Evolutionary conservation across 2,113 vertebrate genomes (phyloP).

Genomic region (Apistogramma diplotaenia): DNA sequence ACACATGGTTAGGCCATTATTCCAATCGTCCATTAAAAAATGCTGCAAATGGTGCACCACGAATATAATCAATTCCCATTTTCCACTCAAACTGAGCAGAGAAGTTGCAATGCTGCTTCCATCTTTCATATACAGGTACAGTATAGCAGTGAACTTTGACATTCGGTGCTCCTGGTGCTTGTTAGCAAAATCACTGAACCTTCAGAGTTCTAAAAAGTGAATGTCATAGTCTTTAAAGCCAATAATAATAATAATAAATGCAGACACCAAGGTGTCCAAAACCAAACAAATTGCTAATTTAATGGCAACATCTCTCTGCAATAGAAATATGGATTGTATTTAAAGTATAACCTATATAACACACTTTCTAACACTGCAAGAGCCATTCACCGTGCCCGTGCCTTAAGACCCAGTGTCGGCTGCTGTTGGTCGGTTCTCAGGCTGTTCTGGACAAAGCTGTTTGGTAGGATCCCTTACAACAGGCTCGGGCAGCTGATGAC

Average conservation of each 20-base stretch:
- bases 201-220: neutral
- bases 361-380: neutral
- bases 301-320: neutral
- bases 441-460: constrained; percentile 44
- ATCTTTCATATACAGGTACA: too few species aligned
- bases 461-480: constrained; percentile 39
- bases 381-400: neutral
- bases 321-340: neutral
- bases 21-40: too few species aligned
- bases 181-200: neutral
- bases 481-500: constrained; percentile 26
- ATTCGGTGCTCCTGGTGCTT: too few species aligned
- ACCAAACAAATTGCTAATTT: neutral
- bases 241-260: too few species aligned
- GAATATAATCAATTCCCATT: too few species aligned
- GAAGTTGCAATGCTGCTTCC: too few species aligned
- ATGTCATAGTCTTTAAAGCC: neutral
- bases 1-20: too few species aligned
- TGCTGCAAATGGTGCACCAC: too few species aligned
- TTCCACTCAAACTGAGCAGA: too few species aligned
- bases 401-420: neutral
- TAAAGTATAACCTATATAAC: neutral
- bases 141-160: too few species aligned
- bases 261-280: neutral
- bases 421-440: neutral